Evolutionary conservation across 2,888 invertebrate genomes (phyloP).

Genomic region (Amblyjoppa fuscipennis): DNA sequence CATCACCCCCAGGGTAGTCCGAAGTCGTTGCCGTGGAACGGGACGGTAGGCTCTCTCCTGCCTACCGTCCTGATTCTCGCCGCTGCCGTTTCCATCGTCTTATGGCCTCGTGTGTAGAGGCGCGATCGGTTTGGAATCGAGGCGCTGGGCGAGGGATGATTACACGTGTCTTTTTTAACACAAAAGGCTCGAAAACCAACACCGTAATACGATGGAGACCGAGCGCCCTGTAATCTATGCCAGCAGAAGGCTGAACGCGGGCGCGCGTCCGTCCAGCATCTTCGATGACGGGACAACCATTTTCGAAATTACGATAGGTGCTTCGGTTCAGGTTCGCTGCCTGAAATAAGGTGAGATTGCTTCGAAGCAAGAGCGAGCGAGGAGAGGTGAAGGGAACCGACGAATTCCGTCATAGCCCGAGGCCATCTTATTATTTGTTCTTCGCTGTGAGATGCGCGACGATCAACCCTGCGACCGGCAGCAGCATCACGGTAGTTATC

Average conservation of each 20-base stretch:
- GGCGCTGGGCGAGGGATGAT: conserved; percentile 77
- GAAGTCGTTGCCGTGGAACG: conserved; percentile 22
- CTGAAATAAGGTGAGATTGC: conserved; percentile 62
- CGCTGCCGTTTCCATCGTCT: conserved; percentile 51
- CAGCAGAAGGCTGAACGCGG: conserved; percentile 50
- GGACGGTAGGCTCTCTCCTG: conserved; percentile 15
- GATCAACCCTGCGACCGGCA: conserved; percentile 74
- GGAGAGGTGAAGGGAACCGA: conserved; percentile 31
- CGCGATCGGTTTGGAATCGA: conserved; percentile 31
- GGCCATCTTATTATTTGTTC: conserved; percentile 83
- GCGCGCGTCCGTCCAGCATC: conserved; percentile 47
- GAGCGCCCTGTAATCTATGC: conserved; percentile 84
- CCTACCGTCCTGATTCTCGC: background rate
- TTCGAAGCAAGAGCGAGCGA: conserved; percentile 42
- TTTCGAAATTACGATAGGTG: conserved; percentile 82
- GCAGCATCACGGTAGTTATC: conserved; percentile 62
- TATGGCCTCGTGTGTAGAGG: conserved; percentile 33
- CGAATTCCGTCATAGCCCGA: conserved; percentile 65
- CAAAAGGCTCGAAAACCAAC: conserved; percentile 86
- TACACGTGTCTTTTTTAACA: conserved; percentile 85
- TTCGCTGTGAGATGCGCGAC: conserved; percentile 75
- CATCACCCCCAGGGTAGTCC: conserved; percentile 62
- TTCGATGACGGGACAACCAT: conserved; percentile 83
- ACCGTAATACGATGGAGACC: conserved; percentile 84
- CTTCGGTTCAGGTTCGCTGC: conserved; percentile 51